A percentile compares a stretch with the other conserved stretches of the same genome.
Evolutionary conservation across 2,888 invertebrate species (phyloP).

Genomic region (Lamellibrachia columna): DNA sequence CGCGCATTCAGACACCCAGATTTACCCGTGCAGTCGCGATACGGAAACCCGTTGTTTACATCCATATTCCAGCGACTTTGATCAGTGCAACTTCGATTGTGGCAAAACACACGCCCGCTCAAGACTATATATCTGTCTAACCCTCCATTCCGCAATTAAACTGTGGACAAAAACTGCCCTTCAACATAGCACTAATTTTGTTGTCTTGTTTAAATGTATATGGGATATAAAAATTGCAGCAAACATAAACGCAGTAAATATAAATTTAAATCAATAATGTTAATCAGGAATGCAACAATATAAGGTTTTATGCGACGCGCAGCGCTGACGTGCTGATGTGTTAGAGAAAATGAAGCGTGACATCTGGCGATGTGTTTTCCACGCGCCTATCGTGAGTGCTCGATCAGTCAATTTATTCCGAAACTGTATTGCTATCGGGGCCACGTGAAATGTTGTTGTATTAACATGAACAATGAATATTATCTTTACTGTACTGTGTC

Average conservation of each 20-base stretch:
- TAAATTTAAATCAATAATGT: neutral
- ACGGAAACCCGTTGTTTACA: neutral
- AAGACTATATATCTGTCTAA: neutral
- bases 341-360: neutral
- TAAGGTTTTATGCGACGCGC: neutral
- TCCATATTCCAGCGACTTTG: neutral
- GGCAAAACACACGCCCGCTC: neutral
- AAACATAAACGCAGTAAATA: neutral
- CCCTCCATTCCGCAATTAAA: neutral
- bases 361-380: neutral
- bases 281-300: neutral
- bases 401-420: neutral
- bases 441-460: neutral
- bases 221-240: neutral
- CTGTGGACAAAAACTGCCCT: neutral
- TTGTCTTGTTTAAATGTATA: neutral
- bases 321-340: neutral
- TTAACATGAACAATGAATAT: neutral
- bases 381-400: neutral
- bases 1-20: constrained; percentile 16
- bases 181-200: neutral
- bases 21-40: neutral
- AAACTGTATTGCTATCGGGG: neutral
- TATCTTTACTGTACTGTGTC: neutral
- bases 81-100: neutral